phyloP scores from a whole-genome alignment of 2,113 vertebrate genomes.

The Tyto alba region DNA sequence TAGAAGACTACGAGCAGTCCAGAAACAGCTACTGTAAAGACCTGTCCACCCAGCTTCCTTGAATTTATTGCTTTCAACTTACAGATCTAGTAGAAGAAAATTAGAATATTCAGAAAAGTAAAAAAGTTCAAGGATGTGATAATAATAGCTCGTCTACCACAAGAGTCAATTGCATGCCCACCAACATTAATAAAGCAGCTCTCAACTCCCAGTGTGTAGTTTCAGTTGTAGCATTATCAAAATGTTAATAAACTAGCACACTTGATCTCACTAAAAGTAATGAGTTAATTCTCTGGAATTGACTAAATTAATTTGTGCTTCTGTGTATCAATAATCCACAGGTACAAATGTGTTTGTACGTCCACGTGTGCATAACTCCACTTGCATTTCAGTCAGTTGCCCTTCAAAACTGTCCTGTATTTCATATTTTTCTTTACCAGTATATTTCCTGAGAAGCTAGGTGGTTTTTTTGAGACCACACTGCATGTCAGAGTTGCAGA shows the following conservation, averaged over 20 bases:
- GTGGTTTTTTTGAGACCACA: not conserved
- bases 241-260: not conserved
- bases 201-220: not conserved
- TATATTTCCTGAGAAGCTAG: not conserved
- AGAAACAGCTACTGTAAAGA: not conserved
- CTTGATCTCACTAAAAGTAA: not conserved
- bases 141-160: not conserved
- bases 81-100: not conserved
- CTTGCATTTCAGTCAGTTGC: not conserved
- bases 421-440: not conserved
- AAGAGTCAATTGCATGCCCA: not conserved
- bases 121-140: not conserved
- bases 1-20: not conserved
- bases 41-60: not conserved
- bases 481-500: not conserved
- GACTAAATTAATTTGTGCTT: not conserved
- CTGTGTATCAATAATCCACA: not conserved
- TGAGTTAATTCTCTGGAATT: not conserved
- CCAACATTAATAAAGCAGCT: not conserved
- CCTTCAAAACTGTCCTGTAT: not conserved
- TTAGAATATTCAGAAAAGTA: not conserved
- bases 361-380: not conserved
- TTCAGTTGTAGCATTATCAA: not conserved
- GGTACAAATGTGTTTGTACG: not conserved
- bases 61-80: not conserved